Conservation (phyloP, 2,888 invertebrate species). For the Mylabris sibirica region DNA sequence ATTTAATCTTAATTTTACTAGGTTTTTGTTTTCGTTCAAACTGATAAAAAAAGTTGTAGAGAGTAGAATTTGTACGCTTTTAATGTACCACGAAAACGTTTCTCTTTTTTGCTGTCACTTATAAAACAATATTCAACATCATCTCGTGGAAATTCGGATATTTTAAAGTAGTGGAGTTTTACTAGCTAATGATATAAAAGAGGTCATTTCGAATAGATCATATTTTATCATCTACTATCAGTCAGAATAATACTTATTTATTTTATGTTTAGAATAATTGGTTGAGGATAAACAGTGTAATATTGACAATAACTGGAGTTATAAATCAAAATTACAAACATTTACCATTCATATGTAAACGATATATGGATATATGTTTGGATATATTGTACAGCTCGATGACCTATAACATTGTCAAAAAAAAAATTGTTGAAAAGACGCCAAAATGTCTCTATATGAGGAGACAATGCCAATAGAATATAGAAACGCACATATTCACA, state of each 20-base stretch:
- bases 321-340: neutral
- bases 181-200: too few species aligned
- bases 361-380: neutral
- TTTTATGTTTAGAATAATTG: too few species aligned
- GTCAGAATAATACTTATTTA: too few species aligned
- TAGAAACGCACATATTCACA: conserved; percentile 14
- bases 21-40: neutral
- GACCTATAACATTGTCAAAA: conserved; percentile 40
- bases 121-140: too few species aligned
- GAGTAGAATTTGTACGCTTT: neutral
- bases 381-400: conserved; percentile 36
- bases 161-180: too few species aligned
- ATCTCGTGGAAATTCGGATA: too few species aligned
- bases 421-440: conserved; percentile 43
- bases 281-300: neutral
- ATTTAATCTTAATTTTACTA: neutral
- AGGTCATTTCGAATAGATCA: too few species aligned
- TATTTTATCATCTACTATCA: too few species aligned
- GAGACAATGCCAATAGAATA: conserved; percentile 41
- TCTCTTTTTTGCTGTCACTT: too few species aligned
- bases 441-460: conserved; percentile 35
- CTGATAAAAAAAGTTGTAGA: neutral
- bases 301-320: neutral
- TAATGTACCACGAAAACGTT: neutral
- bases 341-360: neutral